Evolutionary conservation across 2,888 invertebrate species (phyloP), one percentile per base, ranked within the genome.

Genomic region (Dasysyrphus albostriatus): DNA sequence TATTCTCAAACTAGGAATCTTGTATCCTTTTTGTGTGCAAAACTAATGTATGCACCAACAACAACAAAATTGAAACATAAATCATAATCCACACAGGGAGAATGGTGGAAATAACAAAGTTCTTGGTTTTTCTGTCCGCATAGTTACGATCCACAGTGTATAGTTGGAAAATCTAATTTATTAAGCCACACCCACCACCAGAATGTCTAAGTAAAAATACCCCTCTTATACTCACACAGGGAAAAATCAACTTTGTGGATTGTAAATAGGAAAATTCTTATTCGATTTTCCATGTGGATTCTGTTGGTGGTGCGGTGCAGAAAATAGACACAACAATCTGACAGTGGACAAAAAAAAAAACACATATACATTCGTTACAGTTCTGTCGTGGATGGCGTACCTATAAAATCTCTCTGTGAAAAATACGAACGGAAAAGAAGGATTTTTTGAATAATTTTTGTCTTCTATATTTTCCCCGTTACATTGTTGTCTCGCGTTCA

Each of bases 151-250:
- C 87, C 87, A 87, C 87, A 87, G n/a, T 16, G 7, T 34, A n/a
- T 29, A 67, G 83, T 47, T 74, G 47, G 59, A 90, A 92, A 92
- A 92, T 92, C 91, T 91, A 90, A 92, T 92, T 92, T 91, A 69
- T 91, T 92, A 91, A 91, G 92, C 92, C 92, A 92, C 92, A 91
- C 92, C 92, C 90, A 88, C 82, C 79, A 58, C n/a, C n/a, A 24
- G 24, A 82, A 72, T 10, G 69, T 7, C 34, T 3, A 19, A 42
- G 29, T 32, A 47, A 42, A 3, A 1, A 14, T 76, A 77, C 79
- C 83, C 79, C 88, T 49, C n/a, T 56, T 89, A n/a, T n/a, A 82
- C 88, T 61, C 87, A 90, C 70, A 88, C 88, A 88, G 47, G 63
- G 8, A 34, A 54, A 44, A 32, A 32, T 29, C 58, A 3, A 37